Percentiles rank a stretch among this genome's conserved stretches.
These are phyloP conservation scores for Erpornis zantholeuca DNA, from an alignment of 2,113 vertebrate species.

Conservation along the genomic window DNA sequence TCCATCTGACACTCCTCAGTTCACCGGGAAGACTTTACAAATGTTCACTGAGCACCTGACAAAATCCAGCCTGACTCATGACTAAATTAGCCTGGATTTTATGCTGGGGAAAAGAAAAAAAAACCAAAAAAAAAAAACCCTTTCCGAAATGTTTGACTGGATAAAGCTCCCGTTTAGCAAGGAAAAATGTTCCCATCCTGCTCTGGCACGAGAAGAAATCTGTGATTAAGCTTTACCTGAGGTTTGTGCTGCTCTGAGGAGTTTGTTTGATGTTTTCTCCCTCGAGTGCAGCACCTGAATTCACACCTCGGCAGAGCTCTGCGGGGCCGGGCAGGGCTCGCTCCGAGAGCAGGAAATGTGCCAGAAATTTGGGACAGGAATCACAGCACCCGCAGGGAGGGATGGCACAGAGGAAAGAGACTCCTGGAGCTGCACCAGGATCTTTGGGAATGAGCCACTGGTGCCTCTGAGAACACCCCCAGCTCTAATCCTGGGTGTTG, in stretches of 20 bases:
- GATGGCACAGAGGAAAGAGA: rapidly evolving
- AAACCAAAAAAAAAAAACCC: neutral
- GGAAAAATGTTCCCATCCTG: neutral
- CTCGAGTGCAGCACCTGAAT: neutral
- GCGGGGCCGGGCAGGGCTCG: neutral
- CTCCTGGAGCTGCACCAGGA: neutral
- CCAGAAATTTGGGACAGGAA: neutral
- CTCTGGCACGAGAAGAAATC: neutral
- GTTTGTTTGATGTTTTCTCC: neutral
- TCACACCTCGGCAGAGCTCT: neutral
- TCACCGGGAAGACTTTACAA: slow-evolving; percentile 35
- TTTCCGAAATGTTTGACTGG: neutral
- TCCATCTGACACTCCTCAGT: slow-evolving; percentile 18
- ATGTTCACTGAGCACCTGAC: slow-evolving; percentile 61
- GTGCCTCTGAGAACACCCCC: rapidly evolving
- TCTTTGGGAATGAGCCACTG: rapidly evolving
- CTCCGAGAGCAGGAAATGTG: neutral
- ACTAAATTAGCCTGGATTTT: slow-evolving; percentile 49
- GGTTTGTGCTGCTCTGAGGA: neutral
- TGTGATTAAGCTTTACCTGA: neutral
- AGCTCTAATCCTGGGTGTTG: neutral
- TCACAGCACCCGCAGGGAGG: neutral
- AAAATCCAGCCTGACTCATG: slow-evolving; percentile 61
- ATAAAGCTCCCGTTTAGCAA: neutral
- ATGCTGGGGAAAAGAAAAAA: neutral